Conservation (phyloP, 2,888 invertebrate species). For the Lamellibrachia columna region DNA sequence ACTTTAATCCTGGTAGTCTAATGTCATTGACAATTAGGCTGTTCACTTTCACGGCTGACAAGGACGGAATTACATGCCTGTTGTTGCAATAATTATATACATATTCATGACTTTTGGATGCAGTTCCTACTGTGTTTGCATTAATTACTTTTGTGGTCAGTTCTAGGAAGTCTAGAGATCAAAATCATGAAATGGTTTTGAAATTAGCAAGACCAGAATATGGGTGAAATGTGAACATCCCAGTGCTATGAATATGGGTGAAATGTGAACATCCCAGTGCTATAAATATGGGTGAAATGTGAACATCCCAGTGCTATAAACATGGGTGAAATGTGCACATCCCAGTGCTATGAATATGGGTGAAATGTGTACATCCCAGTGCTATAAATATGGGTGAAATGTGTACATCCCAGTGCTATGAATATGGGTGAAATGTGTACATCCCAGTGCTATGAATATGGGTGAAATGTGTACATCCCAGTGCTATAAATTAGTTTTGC, state of each 20-base stretch:
- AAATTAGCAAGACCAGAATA: neutral
- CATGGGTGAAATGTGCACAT: too few relatives aligned
- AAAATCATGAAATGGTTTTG: neutral
- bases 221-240: neutral
- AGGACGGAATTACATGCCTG: neutral
- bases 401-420: too few relatives aligned
- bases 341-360: too few relatives aligned
- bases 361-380: too few relatives aligned
- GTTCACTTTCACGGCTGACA: conserved; percentile 3
- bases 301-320: too few relatives aligned
- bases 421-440: too few relatives aligned
- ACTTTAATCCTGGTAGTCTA: neutral
- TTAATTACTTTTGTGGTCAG: neutral
- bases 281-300: too few relatives aligned
- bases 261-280: too few relatives aligned
- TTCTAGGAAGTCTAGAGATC: neutral
- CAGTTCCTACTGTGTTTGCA: neutral
- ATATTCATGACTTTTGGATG: conserved; percentile 6
- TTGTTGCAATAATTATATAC: neutral
- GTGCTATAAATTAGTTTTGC: neutral
- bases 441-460: neutral
- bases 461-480: neutral
- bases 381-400: too few relatives aligned
- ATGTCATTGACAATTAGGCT: neutral
- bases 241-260: too few relatives aligned